Base-by-base conservation (phyloP, 2,888 invertebrate species). In the Barypeithes pellucidus region DNA sequence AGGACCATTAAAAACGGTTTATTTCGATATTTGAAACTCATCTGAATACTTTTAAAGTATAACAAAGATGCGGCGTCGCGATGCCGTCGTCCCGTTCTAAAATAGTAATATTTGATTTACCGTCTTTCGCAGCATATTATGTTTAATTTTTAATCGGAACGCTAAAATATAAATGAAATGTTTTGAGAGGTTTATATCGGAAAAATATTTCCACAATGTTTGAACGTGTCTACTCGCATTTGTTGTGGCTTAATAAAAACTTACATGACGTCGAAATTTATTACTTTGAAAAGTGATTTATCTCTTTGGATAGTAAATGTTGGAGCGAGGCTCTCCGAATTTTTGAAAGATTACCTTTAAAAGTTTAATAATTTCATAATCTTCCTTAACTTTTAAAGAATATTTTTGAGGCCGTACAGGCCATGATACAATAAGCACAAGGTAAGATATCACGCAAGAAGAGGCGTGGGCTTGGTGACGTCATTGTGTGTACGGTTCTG, bases 41-140 rank as follows among this genome's bases (percentile, higher is more conserved):
- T 43, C 8, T n/a, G 16, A 43, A 43, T 43, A 14, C 14, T n/a
- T 16, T 43, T 16, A 43, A 14, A 16, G 8, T 14, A 16, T 43
- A 43, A 43, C 16, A 43, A 16, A 16, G 39, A 12, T 12, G 8
- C 36, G 39, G 39, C 39, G 39, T 3, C 1, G 39, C 39, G n/a
- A 12, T 4, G n/a, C n/a, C 39, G 39, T 3, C 14, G 16, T 16
- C 14, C 43, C 14, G 43, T 43, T n/a, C 20, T 47, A 47, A 47
- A 47, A 47, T 20, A 20, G 47, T 20, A 18, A 18, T 47, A 18
- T 47, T 47, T 47, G 47, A 47, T 47, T 47, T 47, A 47, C 47
- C 3, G 11, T 20, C 11, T 47, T 47, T 47, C 20, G 20, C 18
- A 47, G 20, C 47, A 7, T 47, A 18, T 11, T 18, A 20, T 20